A percentile compares a stretch with the other conserved stretches of the same genome.
Conservation (phyloP, 2,888 invertebrate species). For the Emmelina monodactyla region DNA sequence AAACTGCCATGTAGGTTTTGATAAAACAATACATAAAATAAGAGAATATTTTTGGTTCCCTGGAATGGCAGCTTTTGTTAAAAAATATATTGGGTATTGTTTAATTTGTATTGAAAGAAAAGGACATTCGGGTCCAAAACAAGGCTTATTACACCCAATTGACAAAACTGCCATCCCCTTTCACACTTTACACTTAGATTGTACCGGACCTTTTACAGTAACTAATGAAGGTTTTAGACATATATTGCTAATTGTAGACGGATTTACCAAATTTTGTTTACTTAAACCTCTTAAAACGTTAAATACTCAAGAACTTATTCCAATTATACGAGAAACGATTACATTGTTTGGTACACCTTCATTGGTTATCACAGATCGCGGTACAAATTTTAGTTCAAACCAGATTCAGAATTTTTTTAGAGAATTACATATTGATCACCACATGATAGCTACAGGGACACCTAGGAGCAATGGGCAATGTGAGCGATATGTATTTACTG, state of each 20-base stretch:
- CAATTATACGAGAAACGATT: slow-evolving; percentile 15
- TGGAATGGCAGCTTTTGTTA: slow-evolving; percentile 7
- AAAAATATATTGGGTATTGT: slow-evolving; percentile 15
- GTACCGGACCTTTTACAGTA: slow-evolving; percentile 19
- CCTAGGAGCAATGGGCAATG: slow-evolving; percentile 12
- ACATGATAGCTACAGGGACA: slow-evolving; percentile 14
- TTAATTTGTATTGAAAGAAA: slow-evolving; percentile 11
- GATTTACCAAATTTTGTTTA: slow-evolving; percentile 22
- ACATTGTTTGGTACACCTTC: slow-evolving; percentile 13
- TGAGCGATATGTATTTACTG: slow-evolving; percentile 13
- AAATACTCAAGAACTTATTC: slow-evolving; percentile 13
- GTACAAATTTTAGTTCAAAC: slow-evolving; percentile 13
- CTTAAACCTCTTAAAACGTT: slow-evolving; percentile 19
- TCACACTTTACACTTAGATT: slow-evolving; percentile 21
- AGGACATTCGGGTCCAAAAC: slow-evolving; percentile 13
- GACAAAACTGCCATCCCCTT: slow-evolving; percentile 18
- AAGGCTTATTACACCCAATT: slow-evolving; percentile 15
- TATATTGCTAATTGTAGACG: slow-evolving; percentile 19
- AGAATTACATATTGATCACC: slow-evolving; percentile 10
- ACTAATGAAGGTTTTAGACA: slow-evolving; percentile 17
- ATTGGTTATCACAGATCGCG: slow-evolving; percentile 12
- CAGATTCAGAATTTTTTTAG: slow-evolving; percentile 8
- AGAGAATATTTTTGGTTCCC: slow-evolving; percentile 19
- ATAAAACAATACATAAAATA: slow-evolving; percentile 12
- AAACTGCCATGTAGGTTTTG: slow-evolving; percentile 10